Evolutionary conservation across 2,113 vertebrate species (phyloP).

Genomic region (Malurus cyaneus): DNA sequence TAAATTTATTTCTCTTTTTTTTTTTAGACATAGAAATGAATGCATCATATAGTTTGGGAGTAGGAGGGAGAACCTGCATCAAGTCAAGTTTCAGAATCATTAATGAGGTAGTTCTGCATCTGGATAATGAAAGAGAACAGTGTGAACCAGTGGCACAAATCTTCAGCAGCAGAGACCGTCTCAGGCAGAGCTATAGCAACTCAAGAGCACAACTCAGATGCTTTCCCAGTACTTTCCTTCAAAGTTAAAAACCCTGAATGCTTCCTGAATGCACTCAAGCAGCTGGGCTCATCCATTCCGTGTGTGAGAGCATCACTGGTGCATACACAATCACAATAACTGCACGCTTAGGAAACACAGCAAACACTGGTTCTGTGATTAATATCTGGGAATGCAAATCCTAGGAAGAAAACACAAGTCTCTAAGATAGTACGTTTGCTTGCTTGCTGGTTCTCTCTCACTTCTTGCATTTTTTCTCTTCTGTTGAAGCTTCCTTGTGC

Average conservation of each 20-base stretch:
- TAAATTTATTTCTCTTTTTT: not conserved
- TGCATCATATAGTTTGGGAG: not conserved
- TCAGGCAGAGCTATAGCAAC: not conserved
- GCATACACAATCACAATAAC: not conserved
- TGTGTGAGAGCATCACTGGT: not conserved
- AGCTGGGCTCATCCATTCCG: not conserved
- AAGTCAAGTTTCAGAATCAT: conserved; percentile 15
- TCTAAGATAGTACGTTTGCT: not conserved
- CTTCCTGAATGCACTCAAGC: not conserved
- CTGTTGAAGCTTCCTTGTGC: not conserved
- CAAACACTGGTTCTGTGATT: not conserved
- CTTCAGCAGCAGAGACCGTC: not conserved
- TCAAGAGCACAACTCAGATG: not conserved
- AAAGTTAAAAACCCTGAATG: not conserved
- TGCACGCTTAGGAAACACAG: not conserved
- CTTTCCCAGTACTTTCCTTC: not conserved
- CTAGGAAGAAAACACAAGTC: not conserved
- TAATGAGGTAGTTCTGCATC: not conserved
- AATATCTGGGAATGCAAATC: not conserved
- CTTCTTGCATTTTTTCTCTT: not conserved
- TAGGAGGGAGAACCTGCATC: not conserved
- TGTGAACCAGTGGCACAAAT: not conserved
- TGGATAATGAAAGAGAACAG: not conserved
- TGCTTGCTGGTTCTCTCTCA: not conserved
- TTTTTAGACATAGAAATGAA: not conserved